Evolutionary conservation across 1,140 invertebrate genomes (phyloP).

Genomic region (Lepeophtheirus salmonis): DNA sequence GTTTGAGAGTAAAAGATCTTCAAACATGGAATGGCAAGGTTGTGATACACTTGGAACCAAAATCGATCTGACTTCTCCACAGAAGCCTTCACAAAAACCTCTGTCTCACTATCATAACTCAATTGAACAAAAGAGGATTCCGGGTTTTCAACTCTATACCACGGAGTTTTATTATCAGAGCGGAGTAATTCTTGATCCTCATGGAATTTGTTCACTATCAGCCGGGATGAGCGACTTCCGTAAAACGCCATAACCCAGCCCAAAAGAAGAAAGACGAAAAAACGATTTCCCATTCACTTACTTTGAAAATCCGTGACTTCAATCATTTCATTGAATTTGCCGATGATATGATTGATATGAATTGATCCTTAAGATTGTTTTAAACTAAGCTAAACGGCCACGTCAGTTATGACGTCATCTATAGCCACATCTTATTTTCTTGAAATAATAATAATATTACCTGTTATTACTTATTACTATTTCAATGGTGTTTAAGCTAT

Average conservation of each 20-base stretch:
- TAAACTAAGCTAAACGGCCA: too few relatives aligned
- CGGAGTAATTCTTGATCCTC: background rate
- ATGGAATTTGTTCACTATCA: background rate
- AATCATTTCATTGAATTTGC: slow-evolving; percentile 8
- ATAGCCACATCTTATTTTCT: too few relatives aligned
- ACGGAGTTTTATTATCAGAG: background rate
- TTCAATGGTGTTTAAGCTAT: too few relatives aligned
- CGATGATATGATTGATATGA: too few relatives aligned
- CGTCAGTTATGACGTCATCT: background rate
- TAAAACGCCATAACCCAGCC: background rate
- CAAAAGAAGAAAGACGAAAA: background rate
- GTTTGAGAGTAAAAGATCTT: slow-evolving; percentile 14
- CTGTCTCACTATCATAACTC: background rate
- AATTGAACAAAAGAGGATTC: slow-evolving; percentile 8
- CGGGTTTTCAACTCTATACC: background rate
- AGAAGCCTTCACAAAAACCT: background rate
- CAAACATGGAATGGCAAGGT: slow-evolving; percentile 6
- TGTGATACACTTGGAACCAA: slow-evolving; percentile 9
- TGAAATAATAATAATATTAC: too few relatives aligned
- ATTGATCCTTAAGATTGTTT: too few relatives aligned
- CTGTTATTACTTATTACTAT: too few relatives aligned
- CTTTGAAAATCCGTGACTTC: slow-evolving; percentile 17
- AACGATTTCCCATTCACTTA: slow-evolving; percentile 2
- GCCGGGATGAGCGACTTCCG: background rate
- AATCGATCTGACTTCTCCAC: slow-evolving; percentile 8